Evolutionary conservation across 1,140 invertebrate genomes (phyloP).

Genomic region (Lepidotrigona ventralis): DNA sequence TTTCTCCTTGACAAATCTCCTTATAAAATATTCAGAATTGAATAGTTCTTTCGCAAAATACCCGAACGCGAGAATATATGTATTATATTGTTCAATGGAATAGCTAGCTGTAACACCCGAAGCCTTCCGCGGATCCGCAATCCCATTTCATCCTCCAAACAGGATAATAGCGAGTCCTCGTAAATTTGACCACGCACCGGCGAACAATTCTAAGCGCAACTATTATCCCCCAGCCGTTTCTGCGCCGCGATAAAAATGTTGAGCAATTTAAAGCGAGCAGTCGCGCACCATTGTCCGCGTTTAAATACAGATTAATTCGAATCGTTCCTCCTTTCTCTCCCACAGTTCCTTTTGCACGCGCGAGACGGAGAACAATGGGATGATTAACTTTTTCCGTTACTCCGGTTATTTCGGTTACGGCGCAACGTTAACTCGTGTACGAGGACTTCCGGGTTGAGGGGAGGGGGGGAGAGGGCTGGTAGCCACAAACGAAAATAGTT

Average conservation of each 20-base stretch:
- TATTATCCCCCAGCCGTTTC: neutral
- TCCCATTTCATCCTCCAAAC: neutral
- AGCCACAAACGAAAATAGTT: neutral
- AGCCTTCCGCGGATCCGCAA: neutral
- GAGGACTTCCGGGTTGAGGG: no score
- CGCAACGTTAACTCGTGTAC: constrained; percentile 4
- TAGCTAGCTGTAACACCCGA: neutral
- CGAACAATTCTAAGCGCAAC: neutral
- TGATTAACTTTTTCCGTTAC: constrained; percentile 8
- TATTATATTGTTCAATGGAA: neutral
- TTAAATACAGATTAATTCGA: constrained; percentile 11
- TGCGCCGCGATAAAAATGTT: neutral
- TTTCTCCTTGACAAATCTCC: no score
- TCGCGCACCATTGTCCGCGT: neutral
- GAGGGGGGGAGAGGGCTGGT: no score
- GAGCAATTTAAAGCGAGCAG: neutral
- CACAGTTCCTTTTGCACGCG: neutral
- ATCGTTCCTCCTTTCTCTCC: neutral
- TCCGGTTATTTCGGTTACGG: constrained; percentile 3
- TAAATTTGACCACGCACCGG: neutral
- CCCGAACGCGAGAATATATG: neutral
- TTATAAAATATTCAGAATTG: no score
- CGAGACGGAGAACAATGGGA: neutral
- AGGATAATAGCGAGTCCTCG: neutral
- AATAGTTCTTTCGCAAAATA: neutral